Percentiles rank a stretch among this genome's conserved stretches.
Conservation (phyloP, 2,113 vertebrate genomes). For the Turdus rufiventris region DNA sequence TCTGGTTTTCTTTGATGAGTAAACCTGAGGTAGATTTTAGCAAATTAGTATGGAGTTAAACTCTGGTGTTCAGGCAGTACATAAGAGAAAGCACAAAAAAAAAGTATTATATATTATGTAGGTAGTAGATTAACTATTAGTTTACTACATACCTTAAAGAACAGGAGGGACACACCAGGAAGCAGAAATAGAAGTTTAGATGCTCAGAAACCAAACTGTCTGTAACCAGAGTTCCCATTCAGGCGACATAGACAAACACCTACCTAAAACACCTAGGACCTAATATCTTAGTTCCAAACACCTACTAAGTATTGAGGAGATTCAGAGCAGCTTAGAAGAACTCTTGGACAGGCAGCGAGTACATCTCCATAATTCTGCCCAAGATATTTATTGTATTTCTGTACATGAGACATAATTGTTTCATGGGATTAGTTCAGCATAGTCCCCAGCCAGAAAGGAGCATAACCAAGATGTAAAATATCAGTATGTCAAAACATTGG, state of each 20-base stretch:
- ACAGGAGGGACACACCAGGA: background rate
- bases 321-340: background rate
- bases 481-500: background rate
- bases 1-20: background rate
- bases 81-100: background rate
- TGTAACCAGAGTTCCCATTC: background rate
- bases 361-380: background rate
- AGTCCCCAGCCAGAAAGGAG: background rate
- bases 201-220: background rate
- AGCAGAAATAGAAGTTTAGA: background rate
- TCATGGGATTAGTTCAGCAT: background rate
- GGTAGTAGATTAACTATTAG: background rate
- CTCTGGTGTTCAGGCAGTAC: background rate
- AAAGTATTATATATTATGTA: background rate
- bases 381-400: background rate
- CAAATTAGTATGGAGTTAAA: background rate
- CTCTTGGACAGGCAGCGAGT: background rate
- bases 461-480: background rate
- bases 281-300: background rate
- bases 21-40: background rate
- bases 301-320: rapidly evolving
- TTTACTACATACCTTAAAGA: background rate
- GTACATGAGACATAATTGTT: background rate
- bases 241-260: background rate
- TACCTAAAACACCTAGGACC: background rate